A percentile compares a stretch with the other conserved stretches of the same genome.
Evolutionary conservation across 1,140 invertebrate genomes (phyloP).

Genomic region (Lamellibrachia luymesi): DNA sequence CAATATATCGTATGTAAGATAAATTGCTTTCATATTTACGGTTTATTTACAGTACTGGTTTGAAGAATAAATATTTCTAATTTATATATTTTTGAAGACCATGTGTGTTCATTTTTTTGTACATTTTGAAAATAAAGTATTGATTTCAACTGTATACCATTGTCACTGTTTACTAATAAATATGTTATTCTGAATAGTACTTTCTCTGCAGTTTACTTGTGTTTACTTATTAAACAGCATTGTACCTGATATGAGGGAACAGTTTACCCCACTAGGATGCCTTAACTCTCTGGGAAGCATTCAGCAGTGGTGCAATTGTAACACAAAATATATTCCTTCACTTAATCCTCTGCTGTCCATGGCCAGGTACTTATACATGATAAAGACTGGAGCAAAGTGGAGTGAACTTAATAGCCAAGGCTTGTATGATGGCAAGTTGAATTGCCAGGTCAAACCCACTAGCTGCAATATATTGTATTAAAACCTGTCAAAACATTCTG

Average conservation of each 20-base stretch:
- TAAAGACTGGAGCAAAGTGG: no score
- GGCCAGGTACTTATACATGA: no score
- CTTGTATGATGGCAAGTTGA: no score
- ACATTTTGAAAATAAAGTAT: conserved; percentile 6
- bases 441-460: no score
- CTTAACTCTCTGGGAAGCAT: no score
- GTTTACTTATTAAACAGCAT: not conserved
- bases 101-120: conserved; percentile 2
- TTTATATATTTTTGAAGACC: conserved; percentile 6
- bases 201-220: not conserved
- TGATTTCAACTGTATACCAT: not conserved
- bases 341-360: no score
- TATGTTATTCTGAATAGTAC: not conserved
- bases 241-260: not conserved
- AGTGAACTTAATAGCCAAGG: no score
- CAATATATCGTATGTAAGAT: conserved; percentile 1
- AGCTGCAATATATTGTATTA: no score
- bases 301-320: no score
- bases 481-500: no score
- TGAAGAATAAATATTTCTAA: not conserved
- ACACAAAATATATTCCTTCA: no score
- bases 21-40: not conserved
- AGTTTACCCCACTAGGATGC: no score
- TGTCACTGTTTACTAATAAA: conserved; percentile 5
- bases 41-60: conserved; percentile 5